phyloP scores from a whole-genome alignment of 2,113 vertebrate species.

The Proteles cristata region DNA sequence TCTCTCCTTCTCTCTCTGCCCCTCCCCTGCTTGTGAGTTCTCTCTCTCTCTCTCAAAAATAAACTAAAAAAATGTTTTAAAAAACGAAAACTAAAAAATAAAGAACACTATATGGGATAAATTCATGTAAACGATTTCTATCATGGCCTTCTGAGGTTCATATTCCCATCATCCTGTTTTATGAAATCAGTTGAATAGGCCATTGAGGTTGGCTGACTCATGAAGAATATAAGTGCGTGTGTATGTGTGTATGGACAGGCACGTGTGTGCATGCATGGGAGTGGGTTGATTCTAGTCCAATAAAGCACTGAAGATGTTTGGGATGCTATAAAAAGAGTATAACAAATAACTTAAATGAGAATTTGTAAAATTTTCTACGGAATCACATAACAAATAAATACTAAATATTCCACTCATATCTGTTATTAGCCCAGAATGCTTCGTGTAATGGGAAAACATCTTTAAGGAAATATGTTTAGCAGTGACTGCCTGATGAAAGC shows the following conservation, averaged over 20 bases:
- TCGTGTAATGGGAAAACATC: too few species aligned
- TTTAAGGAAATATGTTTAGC: fast-evolving
- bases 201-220: too few species aligned
- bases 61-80: too few species aligned
- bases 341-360: not conserved
- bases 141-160: not conserved
- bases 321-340: not conserved
- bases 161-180: not conserved
- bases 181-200: not conserved
- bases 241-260: not conserved
- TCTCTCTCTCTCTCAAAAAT: too few species aligned
- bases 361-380: not conserved
- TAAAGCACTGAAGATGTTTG: not conserved
- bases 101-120: too few species aligned
- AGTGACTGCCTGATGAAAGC: too few species aligned
- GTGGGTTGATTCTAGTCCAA: not conserved
- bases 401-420: not conserved
- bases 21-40: too few species aligned
- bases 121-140: not conserved
- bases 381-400: not conserved
- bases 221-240: not conserved
- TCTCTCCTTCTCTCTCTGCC: too few species aligned
- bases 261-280: not conserved
- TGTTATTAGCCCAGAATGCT: not conserved
- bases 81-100: too few species aligned